These are phyloP conservation scores for Vespertilio murinus DNA, from an alignment of 2,797 vertebrate genomes.

Conservation along the genomic window DNA sequence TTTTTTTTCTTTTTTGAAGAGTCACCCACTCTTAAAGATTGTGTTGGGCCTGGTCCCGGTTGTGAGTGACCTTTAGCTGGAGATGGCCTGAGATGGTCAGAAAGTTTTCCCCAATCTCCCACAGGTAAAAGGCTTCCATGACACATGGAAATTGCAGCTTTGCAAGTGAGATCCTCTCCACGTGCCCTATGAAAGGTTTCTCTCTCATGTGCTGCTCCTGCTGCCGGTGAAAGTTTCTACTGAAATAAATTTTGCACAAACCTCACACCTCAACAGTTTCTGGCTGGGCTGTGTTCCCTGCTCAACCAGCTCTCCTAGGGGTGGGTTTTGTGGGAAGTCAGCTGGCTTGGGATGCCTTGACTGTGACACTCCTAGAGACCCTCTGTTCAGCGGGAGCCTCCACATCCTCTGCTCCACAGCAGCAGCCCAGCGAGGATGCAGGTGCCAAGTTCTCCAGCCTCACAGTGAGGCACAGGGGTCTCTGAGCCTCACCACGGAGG, in stretches of 20 bases:
- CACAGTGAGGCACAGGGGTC: neutral
- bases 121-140: neutral
- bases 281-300: neutral
- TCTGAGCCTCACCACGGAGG: neutral
- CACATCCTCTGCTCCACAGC: neutral
- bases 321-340: neutral
- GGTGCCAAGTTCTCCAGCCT: neutral
- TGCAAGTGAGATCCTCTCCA: neutral
- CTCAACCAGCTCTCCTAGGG: neutral
- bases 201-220: neutral
- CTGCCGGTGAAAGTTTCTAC: neutral
- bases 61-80: neutral
- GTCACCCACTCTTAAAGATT: neutral
- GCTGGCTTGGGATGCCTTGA: neutral
- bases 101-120: neutral
- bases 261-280: neutral
- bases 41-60: neutral
- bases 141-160: neutral
- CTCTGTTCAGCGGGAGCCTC: neutral
- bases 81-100: neutral
- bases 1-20: neutral
- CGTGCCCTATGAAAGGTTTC: neutral
- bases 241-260: neutral
- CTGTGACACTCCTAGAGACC: neutral
- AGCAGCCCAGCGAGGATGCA: neutral